A percentile compares a stretch with the other conserved stretches of the same genome.
phyloP scores from a whole-genome alignment of 2,113 vertebrate genomes.

The Mionectes macconnelli region DNA sequence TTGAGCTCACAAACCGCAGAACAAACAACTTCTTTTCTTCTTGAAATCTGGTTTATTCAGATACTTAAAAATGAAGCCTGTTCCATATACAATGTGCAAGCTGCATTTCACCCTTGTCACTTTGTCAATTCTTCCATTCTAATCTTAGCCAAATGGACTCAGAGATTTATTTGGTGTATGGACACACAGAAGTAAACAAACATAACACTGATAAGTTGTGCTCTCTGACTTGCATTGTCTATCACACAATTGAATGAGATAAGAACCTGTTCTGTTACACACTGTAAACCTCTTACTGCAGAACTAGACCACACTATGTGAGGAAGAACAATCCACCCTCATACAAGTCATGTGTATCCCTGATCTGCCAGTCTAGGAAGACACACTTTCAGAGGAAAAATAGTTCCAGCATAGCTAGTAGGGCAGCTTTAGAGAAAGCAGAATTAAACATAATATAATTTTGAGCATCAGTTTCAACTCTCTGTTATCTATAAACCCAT shows the following conservation, averaged over 20 bases:
- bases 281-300: background rate
- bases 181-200: constrained; percentile 24
- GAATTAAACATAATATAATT: background rate
- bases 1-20: background rate
- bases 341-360: background rate
- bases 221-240: background rate
- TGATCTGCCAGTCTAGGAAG: background rate
- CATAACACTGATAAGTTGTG: background rate
- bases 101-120: constrained; percentile 25
- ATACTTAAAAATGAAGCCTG: constrained; percentile 21
- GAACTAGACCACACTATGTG: background rate
- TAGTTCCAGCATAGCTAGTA: background rate
- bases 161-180: background rate
- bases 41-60: background rate
- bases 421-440: background rate
- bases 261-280: background rate
- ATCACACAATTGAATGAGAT: constrained; percentile 7
- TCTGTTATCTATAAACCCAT: background rate
- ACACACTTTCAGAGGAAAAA: background rate
- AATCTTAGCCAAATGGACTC: constrained; percentile 11
- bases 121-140: constrained; percentile 36
- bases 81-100: background rate
- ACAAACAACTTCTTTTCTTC: background rate
- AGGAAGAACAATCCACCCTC: background rate
- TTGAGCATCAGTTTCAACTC: background rate